phyloP scores from a whole-genome alignment of 2,888 invertebrate species.

The Mythimna vitellina region DNA sequence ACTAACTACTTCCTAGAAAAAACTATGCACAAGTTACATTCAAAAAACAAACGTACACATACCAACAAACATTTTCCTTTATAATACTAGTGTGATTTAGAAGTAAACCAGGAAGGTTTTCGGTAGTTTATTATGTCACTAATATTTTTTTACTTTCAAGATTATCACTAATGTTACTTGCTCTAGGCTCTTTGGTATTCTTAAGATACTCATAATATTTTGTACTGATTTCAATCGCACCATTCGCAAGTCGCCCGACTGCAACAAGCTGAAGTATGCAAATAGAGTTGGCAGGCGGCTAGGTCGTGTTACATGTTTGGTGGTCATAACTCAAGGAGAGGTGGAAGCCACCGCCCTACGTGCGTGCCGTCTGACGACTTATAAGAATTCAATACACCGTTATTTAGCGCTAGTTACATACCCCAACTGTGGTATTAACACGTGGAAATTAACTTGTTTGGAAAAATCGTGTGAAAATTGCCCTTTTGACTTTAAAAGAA shows the following conservation, averaged over 20 bases:
- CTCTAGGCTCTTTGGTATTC: rapidly evolving
- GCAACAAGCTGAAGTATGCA: slow-evolving; percentile 75
- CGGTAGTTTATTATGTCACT: not conserved
- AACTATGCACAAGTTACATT: no score
- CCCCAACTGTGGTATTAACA: slow-evolving; percentile 53
- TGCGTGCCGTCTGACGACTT: slow-evolving; percentile 82
- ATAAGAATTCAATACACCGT: slow-evolving; percentile 81
- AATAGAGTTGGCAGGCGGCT: slow-evolving; percentile 74
- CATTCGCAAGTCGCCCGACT: slow-evolving; percentile 41
- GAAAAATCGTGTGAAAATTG: slow-evolving; percentile 36
- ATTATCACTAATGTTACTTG: not conserved
- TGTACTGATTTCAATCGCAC: slow-evolving; percentile 24
- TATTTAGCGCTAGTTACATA: slow-evolving; percentile 69
- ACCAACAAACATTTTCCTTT: no score
- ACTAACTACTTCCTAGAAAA: no score
- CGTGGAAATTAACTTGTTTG: slow-evolving; percentile 65
- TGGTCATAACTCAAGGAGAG: slow-evolving; percentile 80
- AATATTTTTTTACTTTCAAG: not conserved
- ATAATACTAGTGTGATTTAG: no score
- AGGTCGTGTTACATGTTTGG: slow-evolving; percentile 83
- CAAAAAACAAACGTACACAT: no score
- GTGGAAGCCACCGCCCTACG: slow-evolving; percentile 74
- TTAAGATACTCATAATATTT: not conserved
- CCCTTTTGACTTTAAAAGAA: slow-evolving; percentile 2
- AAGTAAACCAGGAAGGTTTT: not conserved